Evolutionary conservation across 2,797 vertebrate species (phyloP), one percentile per base, ranked within the genome.

Genomic region (Arrhamphus sclerolepis): DNA sequence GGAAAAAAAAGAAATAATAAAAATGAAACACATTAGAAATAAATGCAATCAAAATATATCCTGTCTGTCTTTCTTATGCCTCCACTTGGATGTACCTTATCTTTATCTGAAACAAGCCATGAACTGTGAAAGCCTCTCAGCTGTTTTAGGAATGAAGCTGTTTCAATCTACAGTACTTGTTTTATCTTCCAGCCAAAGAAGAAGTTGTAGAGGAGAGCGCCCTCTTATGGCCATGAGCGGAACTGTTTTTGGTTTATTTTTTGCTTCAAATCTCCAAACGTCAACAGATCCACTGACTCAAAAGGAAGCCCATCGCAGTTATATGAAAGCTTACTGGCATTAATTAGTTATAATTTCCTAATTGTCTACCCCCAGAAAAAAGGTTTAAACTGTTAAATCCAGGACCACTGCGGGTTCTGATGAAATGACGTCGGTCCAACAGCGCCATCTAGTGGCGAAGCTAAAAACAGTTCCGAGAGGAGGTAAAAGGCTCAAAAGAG

Each of bases 1-100:
- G 76, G 87, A 86, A 86, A 89, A 75, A 74, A 68, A 64, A 31
- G 3, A 28, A 38, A 38, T 38, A 38, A 38, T 39, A 69, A 69
- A 75, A 86, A 83, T 82, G 82, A 87, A 87, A 91, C 77, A 86
- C 85, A 91, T 89, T 93, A 93, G 92, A 90, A 84, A 91, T 90
- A 89, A 92, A 90, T 89, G 89, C 92, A 89, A 75, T 77, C 71
- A 83, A 87, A 84, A 86, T 65, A 20, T n/a, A 67, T 2, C 21
- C 0, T 0, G 68, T 82, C 38, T 77, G 18, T 70, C 4, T 73
- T 66, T 58, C 42, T 76, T 49, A 6, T 62, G 53, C 57, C 21
- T 56, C 4, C 34, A 21, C 11, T 22, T 43, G 16, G 11, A 28
- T 61, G 38, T 6, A 6, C 1, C 58, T 56, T 20, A 2, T 47